Evolutionary conservation across 2,797 vertebrate genomes (phyloP).

Genomic region (Chiloscyllium punctatum): DNA sequence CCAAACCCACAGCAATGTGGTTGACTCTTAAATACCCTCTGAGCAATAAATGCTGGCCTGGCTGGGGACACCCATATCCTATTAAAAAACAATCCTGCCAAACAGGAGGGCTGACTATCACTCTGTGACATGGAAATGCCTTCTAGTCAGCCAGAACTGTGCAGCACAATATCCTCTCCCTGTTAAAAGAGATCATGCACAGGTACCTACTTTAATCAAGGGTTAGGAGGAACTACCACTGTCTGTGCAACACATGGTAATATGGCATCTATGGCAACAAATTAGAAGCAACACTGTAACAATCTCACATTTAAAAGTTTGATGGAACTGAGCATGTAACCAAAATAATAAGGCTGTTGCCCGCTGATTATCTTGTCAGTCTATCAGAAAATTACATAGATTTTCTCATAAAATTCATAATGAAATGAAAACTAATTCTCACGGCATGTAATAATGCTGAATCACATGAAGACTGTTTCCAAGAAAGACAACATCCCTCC

Average conservation of each 20-base stretch:
- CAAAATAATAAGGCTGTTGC: neutral
- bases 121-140: too few species aligned
- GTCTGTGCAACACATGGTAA: neutral
- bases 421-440: neutral
- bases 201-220: too few species aligned
- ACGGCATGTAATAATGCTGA: neutral
- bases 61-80: too few species aligned
- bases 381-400: neutral
- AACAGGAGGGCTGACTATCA: too few species aligned
- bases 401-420: neutral
- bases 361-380: neutral
- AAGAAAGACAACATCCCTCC: constrained; percentile 29
- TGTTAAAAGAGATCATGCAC: too few species aligned
- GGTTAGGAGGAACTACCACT: too few species aligned
- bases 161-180: too few species aligned
- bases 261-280: constrained; percentile 1
- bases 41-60: too few species aligned
- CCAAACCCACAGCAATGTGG: too few species aligned
- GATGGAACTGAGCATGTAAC: neutral
- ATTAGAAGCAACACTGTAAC: neutral
- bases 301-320: neutral
- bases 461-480: neutral
- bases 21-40: too few species aligned
- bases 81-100: too few species aligned
- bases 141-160: too few species aligned